These are phyloP conservation scores for Rugalucina vietnamica DNA, from an alignment of 2,888 invertebrate species.

Conservation along the genomic window DNA sequence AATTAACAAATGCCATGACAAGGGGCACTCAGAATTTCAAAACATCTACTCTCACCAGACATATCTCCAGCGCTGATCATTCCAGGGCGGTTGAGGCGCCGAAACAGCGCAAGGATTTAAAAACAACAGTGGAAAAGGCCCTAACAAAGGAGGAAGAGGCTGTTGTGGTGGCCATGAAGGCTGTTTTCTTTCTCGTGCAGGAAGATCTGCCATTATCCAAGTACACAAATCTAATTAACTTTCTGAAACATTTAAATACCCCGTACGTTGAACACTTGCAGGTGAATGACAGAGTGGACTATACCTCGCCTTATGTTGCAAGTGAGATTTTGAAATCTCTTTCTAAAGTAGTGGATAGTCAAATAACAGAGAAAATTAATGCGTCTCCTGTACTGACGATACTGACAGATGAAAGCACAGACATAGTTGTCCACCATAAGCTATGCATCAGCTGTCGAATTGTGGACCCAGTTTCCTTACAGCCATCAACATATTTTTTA, in stretches of 20 bases:
- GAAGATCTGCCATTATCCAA: background rate
- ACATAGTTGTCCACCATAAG: slow-evolving; percentile 51
- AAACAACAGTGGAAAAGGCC: background rate
- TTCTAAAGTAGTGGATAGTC: slow-evolving; percentile 15
- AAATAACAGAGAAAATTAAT: slow-evolving; percentile 28
- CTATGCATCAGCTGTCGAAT: slow-evolving; percentile 39
- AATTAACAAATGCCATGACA: background rate
- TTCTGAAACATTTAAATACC: background rate
- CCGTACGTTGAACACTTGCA: background rate
- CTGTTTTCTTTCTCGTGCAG: background rate
- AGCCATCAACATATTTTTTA: slow-evolving; percentile 37
- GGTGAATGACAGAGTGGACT: slow-evolving; percentile 22
- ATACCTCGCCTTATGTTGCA: slow-evolving; percentile 32
- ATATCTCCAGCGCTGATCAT: background rate
- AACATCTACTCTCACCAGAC: background rate
- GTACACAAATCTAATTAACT: background rate
- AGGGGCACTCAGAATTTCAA: background rate
- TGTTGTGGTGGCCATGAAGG: background rate
- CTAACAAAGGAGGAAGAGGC: background rate
- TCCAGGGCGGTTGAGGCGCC: background rate
- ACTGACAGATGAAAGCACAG: slow-evolving; percentile 50
- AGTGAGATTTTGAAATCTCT: slow-evolving; percentile 28
- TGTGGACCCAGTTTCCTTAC: slow-evolving; percentile 35
- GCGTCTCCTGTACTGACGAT: slow-evolving; percentile 38
- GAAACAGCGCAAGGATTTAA: background rate